phyloP scores from a whole-genome alignment of 2,888 invertebrate species.

The Geotrupes spiniger region DNA sequence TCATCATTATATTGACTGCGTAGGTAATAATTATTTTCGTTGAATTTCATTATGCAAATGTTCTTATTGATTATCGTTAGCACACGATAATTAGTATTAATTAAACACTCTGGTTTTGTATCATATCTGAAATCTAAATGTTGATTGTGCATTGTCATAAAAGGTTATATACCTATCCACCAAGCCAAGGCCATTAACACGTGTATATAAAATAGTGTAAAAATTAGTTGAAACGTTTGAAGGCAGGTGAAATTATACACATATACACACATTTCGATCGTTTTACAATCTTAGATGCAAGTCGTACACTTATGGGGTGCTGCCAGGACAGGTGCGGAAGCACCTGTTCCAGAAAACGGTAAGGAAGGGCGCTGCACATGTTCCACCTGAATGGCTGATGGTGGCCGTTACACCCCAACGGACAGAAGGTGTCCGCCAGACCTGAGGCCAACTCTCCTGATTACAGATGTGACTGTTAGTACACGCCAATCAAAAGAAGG shows the following conservation, averaged over 20 bases:
- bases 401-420: slow-evolving; percentile 41
- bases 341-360: slow-evolving; percentile 40
- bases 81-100: too few relatives aligned
- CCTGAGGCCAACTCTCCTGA: slow-evolving; percentile 21
- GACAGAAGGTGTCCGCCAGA: slow-evolving; percentile 31
- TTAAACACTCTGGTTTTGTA: too few relatives aligned
- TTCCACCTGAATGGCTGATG: slow-evolving; percentile 43
- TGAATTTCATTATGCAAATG: too few relatives aligned
- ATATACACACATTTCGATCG: slow-evolving; percentile 1
- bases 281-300: slow-evolving; percentile 5
- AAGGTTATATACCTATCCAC: too few relatives aligned
- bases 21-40: too few relatives aligned
- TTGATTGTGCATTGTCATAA: too few relatives aligned
- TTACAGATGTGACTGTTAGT: slow-evolving; percentile 1
- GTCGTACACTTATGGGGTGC: slow-evolving; percentile 12
- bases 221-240: neutral
- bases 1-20: too few relatives aligned
- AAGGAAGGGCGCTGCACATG: slow-evolving; percentile 37
- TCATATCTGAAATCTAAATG: too few relatives aligned
- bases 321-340: slow-evolving; percentile 38
- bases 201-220: too few relatives aligned
- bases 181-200: too few relatives aligned
- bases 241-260: slow-evolving; percentile 4
- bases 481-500: neutral
- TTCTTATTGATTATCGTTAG: too few relatives aligned